Conservation (phyloP, 2,888 invertebrate genomes). For the Mactromeris polynyma region DNA sequence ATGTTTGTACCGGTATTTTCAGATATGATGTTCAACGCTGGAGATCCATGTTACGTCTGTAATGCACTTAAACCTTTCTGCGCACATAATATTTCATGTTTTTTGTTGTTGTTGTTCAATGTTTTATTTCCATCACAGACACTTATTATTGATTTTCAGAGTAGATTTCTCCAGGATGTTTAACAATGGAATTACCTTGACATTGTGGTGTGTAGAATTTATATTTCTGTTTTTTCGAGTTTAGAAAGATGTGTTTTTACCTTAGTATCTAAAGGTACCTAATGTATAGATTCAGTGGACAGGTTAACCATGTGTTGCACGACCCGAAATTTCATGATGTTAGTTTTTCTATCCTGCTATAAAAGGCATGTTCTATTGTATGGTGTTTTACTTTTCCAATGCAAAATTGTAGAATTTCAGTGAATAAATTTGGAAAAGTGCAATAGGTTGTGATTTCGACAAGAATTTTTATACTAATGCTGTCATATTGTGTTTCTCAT, state of each 20-base stretch:
- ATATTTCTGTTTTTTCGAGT: background rate
- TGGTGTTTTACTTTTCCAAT: too few relatives aligned
- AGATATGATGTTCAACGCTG: background rate
- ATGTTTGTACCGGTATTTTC: background rate
- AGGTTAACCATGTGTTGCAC: too few relatives aligned
- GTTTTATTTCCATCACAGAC: background rate
- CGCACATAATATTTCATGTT: background rate
- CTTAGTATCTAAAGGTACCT: too few relatives aligned
- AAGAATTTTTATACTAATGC: too few relatives aligned
- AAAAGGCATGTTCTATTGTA: too few relatives aligned
- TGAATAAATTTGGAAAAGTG: too few relatives aligned
- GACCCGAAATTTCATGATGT: too few relatives aligned
- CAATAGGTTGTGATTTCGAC: too few relatives aligned
- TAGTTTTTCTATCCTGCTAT: too few relatives aligned
- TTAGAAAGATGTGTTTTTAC: background rate
- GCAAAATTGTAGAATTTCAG: too few relatives aligned
- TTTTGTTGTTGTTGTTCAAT: background rate
- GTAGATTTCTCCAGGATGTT: background rate
- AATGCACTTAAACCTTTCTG: background rate
- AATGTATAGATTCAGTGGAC: too few relatives aligned
- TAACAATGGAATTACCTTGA: background rate
- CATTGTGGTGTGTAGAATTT: background rate
- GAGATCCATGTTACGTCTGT: background rate
- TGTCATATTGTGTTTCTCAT: too few relatives aligned
- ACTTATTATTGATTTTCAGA: background rate